Evolutionary conservation across 2,113 vertebrate species (phyloP), one percentile per base, ranked within the genome.

Genomic region (Corydoras sp.): DNA sequence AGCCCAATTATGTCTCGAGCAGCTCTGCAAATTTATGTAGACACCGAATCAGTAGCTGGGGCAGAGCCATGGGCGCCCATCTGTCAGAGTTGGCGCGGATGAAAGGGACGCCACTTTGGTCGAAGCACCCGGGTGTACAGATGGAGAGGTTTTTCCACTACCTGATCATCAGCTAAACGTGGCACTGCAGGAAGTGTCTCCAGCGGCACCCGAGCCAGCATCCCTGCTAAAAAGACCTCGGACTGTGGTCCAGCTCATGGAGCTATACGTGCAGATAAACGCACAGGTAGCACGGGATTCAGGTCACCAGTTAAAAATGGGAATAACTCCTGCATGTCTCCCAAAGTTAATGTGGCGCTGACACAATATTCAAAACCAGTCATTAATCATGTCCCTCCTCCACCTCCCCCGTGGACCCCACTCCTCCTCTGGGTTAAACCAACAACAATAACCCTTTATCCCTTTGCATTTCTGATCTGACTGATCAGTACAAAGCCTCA

Each of bases 61-160:
- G 51, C 62, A 49, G 64, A 74, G 75, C 69, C 61, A 75, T 49
- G 24, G 61, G 72, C 32, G 13, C 29, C 76, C 73, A 78, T 76
- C 70, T 76, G 70, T 73, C 79, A 62, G 54, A 73, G 53, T 55
- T 78, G 71, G 73, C 79, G 4, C 30, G 56, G 62, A 71, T 62
- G 18, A 72, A 68, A 74, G 71, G 62, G 61, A 68, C 5, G 18
- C 35, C 35, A 48, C 24, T 67, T 31, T 68, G 51, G 74, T 62
- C 49, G 64, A 55, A 71, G 49, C 30, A 15, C 65, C 58, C 59
- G 12, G 43, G 65, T 29, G 65, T 64, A 14, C 64, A 67, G 63
- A 69, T 65, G 61, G 73, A 65, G 74, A 73, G 62, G 59, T 76
- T 79, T 76, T 73, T 68, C 73, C 64, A 70, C 74, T 79, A 75